Evolutionary conservation across 2,113 vertebrate species (phyloP).

Genomic region (Triplophysa tibetana): DNA sequence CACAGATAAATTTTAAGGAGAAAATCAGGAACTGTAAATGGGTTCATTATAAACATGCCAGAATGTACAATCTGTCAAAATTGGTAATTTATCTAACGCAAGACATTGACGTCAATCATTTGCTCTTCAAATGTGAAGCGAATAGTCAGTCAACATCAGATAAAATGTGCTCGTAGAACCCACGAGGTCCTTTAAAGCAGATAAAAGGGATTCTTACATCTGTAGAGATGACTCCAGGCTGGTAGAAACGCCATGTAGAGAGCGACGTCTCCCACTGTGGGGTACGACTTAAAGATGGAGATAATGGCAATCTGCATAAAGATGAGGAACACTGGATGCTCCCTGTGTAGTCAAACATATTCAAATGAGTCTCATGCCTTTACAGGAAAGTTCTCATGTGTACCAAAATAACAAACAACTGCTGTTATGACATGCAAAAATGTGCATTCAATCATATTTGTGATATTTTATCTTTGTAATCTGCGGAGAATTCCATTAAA

Average conservation of each 20-base stretch:
- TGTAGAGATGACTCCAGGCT: constrained; percentile 91
- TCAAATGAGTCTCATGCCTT: neutral
- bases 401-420: neutral
- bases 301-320: constrained; percentile 96
- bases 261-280: constrained; percentile 90
- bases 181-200: neutral
- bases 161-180: no score
- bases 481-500: no score
- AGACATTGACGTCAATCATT: no score
- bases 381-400: neutral
- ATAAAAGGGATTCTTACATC: constrained; percentile 80
- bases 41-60: neutral
- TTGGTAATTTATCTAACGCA: no score
- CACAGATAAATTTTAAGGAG: neutral
- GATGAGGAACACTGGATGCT: constrained; percentile 95
- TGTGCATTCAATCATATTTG: no score
- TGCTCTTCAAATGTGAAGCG: no score
- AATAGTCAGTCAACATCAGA: no score
- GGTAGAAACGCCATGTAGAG: constrained; percentile 97
- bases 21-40: neutral
- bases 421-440: no score
- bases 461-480: no score
- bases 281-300: constrained; percentile 98
- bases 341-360: constrained; percentile 70
- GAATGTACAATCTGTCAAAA: no score